Base-by-base conservation (phyloP, 2,797 vertebrate genomes). In the Fistularia commersonii region DNA sequence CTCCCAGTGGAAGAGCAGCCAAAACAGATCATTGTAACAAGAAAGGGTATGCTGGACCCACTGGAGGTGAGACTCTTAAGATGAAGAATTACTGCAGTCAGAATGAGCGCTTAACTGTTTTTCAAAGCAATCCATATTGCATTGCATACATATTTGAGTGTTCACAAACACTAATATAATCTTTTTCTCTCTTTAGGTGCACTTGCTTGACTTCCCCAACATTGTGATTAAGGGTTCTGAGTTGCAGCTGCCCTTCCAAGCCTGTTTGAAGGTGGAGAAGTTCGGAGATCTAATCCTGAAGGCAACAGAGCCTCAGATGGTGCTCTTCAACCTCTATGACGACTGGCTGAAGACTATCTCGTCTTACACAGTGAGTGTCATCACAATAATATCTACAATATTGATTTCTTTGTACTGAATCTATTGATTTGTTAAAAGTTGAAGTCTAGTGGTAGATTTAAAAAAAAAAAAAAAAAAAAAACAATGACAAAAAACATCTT, bases 341-440 rank as follows among this genome's bases (percentile, higher is more conserved):
- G 97, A 99, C 87, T 99, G 97, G 97, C 92, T 99, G 57, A 99
- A 99, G 92, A 99, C 97, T 41, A 99, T 99, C 77, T 99, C 97
- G 7, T 99, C 97, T 23, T 99, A 99, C 82, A 99, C 97, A 43
- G 97, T 99, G 76, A 89, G 91, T 83, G 11, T 13, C 14, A 13
- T n/a, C 11, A 23, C 11, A n/a, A 11, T 23, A 12, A 31, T 12
- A 23, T 23, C 23, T 23, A 4, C 23, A 4, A 23, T 23, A 23
- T 23, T 23, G 2, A 23, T 23, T 23, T 36, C 35, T 3, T 10
- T 36, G 35, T 36, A 36, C 7, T 36, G 7, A 36, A 36, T 36
- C 35, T 36, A 23, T 23, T 23, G 23, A 23, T 23, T 23, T 23
- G 23, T 23, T 23, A 23, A 23, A 23, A 23, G 23, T 2, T 23